These are phyloP conservation scores for Leptodactylus fallax DNA, from an alignment of 2,797 vertebrate genomes.

Conservation along the genomic window DNA sequence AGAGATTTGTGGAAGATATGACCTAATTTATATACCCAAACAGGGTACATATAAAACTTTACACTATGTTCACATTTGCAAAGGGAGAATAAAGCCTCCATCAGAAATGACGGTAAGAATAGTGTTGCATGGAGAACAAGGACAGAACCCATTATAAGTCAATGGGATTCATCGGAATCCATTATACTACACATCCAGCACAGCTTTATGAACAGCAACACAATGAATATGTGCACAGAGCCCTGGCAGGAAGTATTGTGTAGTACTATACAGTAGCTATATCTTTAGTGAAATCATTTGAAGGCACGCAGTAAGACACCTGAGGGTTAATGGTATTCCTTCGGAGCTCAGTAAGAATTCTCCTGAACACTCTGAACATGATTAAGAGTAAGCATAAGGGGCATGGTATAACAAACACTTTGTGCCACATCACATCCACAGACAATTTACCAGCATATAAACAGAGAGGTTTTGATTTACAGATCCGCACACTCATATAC, in stretches of 20 bases:
- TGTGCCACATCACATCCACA: not conserved
- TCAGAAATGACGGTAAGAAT: too few species aligned
- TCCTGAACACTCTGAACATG: not conserved
- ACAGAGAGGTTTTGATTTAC: slow-evolving; percentile 17
- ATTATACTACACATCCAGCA: too few species aligned
- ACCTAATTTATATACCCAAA: too few species aligned
- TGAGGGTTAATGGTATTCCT: not conserved
- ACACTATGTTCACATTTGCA: too few species aligned
- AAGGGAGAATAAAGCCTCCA: not conserved
- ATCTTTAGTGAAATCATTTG: not conserved
- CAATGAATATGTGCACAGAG: too few species aligned
- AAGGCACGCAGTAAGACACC: too few species aligned
- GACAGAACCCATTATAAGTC: too few species aligned
- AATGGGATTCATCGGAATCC: too few species aligned
- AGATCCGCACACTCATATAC: not conserved
- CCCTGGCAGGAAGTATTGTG: not conserved
- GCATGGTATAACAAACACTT: slow-evolving; percentile 12
- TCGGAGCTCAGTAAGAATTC: not conserved
- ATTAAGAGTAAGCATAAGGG: not conserved
- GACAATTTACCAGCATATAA: not conserved
- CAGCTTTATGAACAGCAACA: too few species aligned
- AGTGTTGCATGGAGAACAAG: too few species aligned
- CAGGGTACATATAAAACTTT: too few species aligned
- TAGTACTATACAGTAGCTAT: not conserved
- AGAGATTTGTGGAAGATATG: too few species aligned